A percentile compares a stretch with the other conserved stretches of the same genome.
Conservation (phyloP, 2,113 vertebrate genomes). For the Probosciger aterrimus region DNA sequence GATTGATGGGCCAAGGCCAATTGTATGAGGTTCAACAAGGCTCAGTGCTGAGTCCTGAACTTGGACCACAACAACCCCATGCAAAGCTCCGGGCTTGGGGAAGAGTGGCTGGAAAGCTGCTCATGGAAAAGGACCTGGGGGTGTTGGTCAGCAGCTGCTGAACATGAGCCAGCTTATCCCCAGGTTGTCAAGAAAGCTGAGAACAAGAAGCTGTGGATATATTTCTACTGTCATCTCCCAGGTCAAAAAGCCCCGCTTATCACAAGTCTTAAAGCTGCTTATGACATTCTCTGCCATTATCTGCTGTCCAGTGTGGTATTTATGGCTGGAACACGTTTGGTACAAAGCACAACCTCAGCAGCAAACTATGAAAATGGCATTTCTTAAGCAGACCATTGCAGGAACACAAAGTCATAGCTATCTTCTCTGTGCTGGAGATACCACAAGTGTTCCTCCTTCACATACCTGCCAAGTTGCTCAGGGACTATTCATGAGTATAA, state of each 20-base stretch:
- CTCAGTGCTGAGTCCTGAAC: neutral
- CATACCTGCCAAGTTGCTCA: neutral
- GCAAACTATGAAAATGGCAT: neutral
- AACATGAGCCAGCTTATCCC: neutral
- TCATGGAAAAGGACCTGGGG: neutral
- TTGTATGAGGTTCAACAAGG: neutral
- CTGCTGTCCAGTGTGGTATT: neutral
- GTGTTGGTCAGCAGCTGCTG: neutral
- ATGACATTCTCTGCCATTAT: neutral
- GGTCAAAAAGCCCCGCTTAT: neutral
- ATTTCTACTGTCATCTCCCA: neutral
- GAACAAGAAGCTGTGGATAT: neutral
- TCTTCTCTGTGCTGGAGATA: neutral
- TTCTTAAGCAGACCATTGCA: neutral
- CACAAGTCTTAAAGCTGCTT: neutral
- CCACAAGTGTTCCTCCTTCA: neutral
- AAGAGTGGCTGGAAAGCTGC: neutral
- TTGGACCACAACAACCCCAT: neutral
- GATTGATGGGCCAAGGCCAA: neutral
- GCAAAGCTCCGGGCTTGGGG: neutral
- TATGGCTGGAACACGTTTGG: neutral
- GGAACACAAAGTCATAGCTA: neutral
- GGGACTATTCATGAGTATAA: neutral
- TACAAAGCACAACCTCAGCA: neutral
- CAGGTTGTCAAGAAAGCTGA: neutral